Base-by-base conservation (phyloP, 2,888 invertebrate species). In the Atrina japonica region DNA sequence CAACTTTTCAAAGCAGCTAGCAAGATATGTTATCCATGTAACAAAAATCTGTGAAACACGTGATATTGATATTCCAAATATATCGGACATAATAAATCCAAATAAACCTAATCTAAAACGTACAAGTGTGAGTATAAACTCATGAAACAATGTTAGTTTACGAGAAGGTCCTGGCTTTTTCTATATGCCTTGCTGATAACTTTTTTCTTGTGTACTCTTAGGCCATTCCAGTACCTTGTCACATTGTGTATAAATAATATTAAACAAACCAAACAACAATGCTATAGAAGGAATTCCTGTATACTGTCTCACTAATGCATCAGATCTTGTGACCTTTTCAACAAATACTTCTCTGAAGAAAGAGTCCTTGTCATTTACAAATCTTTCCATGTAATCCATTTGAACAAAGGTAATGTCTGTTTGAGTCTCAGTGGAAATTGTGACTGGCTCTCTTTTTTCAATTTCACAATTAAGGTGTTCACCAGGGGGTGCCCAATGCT, bases 21-120 rank as follows among this genome's bases (percentile, higher is more conserved):
- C 49, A 35, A 63, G 30, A 35, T 35, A 63, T 18, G 63, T 63
- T 7, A 63, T 63, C 63, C 63, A 63, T 30, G 63, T 63, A 21
- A 50, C 50, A 21, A 63, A 63, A 50, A 63, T 63, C 9, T 63
- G 50, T 18, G 63, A 63, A 63, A 63, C 50, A 27, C 63, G 29
- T 11, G 63, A 27, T 16, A 21, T 35, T 18, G 30, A 63, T 21
- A 63, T 35, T 50, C 50, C 50, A 50, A 50, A 21, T 18, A 55
- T n/a, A 55, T 55, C 30, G 5, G n/a, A 27, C 16, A 55, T 27
- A 50, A 16, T 9, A 55, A 55, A 55, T 35, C 29, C 55, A 35
- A 29, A 55, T 5, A 58, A 16, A 16, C 41, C 58, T 18, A 58
- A n/a, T 14, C 58, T 18, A 7, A 58, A 23, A 14, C 58, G 41